Evolutionary conservation across 2,113 vertebrate genomes (phyloP), one percentile per base, ranked within the genome.

Genomic region (Seriola aureovittata): DNA sequence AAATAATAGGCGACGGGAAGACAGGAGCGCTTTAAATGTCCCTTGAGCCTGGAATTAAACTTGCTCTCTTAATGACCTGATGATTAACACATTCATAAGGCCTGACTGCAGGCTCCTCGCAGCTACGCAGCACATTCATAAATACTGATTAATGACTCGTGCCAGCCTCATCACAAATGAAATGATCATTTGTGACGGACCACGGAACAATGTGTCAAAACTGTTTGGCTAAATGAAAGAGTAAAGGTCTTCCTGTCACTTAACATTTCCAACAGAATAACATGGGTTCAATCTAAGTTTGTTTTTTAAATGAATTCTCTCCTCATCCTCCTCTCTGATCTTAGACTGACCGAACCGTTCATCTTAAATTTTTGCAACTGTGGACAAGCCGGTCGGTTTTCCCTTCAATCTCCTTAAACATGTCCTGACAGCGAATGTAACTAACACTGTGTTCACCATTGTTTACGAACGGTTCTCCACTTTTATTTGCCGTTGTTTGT

Each of bases 21-120:
- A 52, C 50, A 58, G 58, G 59, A 10, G 38, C 0, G 2, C 59
- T 80, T 73, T 63, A 55, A 64, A 62, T 64, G 71, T 87, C 75
- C 75, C 80, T 36, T 16, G 75, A 85, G 88, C n/a, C 75, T 50
- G 75, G 72, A 79, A 82, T 88, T 78, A 78, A 89, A 87, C 57
- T 66, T 58, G 69, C 75, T 86, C 75, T 70, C 81, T 75, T 76
- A 85, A 88, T 91, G 83, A 88, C 65, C 71, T 78, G 52, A 82
- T 86, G 86, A 89, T 88, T 81, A 86, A 91, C 75, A 70, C 82
- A 42, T 85, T 82, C 72, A 73, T 66, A 78, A 74, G 72, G 52
- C 58, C 69, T 80, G 75, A n/a, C 75, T 71, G 72, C 72, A 58
- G 78, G 69, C 88, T 72, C 59, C 80, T 70, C 1, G 23, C 54